Conservation (phyloP, 1,140 invertebrate species). For the Calliphora vicina region DNA sequence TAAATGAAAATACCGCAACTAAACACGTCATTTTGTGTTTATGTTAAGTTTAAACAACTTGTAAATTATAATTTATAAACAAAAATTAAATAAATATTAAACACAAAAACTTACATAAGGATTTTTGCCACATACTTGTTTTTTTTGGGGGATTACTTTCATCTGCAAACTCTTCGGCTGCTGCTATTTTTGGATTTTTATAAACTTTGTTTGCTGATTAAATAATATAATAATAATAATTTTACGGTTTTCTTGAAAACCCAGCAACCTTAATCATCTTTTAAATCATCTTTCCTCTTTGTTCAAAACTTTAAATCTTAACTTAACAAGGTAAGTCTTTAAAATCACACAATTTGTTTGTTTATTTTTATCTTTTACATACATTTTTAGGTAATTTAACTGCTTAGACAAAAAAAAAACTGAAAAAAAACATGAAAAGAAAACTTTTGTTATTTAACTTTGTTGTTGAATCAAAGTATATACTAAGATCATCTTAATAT, state of each 20-base stretch:
- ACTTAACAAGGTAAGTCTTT: not conserved
- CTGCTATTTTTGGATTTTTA: not conserved
- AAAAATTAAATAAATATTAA: not conserved
- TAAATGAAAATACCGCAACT: not conserved
- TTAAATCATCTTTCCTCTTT: not conserved
- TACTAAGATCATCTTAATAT: too few relatives aligned
- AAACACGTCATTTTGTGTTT: not conserved
- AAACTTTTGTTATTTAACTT: too few relatives aligned
- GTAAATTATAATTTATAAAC: too few relatives aligned
- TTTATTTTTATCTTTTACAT: not conserved
- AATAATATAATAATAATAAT: not conserved
- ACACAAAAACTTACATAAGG: not conserved
- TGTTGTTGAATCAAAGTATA: too few relatives aligned
- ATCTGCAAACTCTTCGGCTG: too few relatives aligned
- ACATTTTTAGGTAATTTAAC: too few relatives aligned
- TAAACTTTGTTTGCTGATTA: not conserved
- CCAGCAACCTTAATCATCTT: not conserved
- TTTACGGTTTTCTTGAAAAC: not conserved
- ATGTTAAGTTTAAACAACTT: not conserved
- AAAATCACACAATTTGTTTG: not conserved
- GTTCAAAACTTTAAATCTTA: not conserved
- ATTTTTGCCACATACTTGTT: not conserved
- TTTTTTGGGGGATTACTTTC: not conserved
- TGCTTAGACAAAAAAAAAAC: too few relatives aligned
- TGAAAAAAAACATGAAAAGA: too few relatives aligned